Conservation (phyloP, 2,113 vertebrate genomes). For the Quiscalus mexicanus region DNA sequence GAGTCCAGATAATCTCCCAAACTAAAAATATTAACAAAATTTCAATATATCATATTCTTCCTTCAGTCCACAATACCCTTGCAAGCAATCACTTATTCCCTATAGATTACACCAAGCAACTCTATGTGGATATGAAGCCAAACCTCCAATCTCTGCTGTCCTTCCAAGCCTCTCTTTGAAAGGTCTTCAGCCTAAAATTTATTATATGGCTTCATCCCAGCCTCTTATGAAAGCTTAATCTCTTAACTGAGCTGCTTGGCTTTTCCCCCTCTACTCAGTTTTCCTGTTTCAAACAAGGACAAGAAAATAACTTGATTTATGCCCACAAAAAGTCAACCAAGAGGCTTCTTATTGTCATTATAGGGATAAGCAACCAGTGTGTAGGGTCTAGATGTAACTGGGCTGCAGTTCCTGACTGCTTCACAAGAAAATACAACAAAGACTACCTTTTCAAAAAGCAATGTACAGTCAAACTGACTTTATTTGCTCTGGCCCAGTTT, state of each 20-base stretch:
- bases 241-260: not conserved
- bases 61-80: not conserved
- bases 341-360: not conserved
- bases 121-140: not conserved
- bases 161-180: not conserved
- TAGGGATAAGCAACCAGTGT: not conserved
- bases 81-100: not conserved
- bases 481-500: not conserved
- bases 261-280: fast-evolving
- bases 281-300: not conserved
- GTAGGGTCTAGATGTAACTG: not conserved
- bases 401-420: not conserved
- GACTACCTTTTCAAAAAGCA: not conserved
- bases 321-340: not conserved
- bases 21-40: not conserved
- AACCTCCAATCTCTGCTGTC: not conserved
- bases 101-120: not conserved
- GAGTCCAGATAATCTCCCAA: not conserved
- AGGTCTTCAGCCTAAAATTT: not conserved
- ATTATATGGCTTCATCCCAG: not conserved
- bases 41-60: not conserved
- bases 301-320: not conserved
- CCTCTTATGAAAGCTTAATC: not conserved
- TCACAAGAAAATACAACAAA: not conserved
- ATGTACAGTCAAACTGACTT: not conserved